These are phyloP conservation scores for Lamprotornis superbus DNA, from an alignment of 2,113 vertebrate genomes.

Conservation along the genomic window DNA sequence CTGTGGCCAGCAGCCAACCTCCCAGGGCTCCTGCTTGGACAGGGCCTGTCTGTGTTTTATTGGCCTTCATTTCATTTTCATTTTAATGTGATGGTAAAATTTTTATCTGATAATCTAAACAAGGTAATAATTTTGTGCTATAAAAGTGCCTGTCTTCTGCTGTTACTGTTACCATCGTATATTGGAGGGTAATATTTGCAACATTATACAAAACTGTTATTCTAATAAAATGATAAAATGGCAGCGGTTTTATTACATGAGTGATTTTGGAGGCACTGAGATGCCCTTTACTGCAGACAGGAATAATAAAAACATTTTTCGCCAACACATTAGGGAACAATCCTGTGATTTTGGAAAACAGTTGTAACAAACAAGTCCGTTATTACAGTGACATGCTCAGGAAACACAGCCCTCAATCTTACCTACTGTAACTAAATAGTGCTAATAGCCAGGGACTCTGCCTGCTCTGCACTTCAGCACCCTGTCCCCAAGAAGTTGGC, in stretches of 20 bases:
- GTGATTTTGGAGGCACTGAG: constrained; percentile 47
- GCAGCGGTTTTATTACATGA: constrained; percentile 51
- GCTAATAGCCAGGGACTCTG: constrained; percentile 7
- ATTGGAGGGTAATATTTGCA: background rate
- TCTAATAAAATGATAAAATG: constrained; percentile 59
- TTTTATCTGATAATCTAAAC: constrained; percentile 58
- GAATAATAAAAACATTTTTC: constrained; percentile 57
- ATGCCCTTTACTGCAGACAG: constrained; percentile 33
- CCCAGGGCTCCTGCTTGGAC: background rate
- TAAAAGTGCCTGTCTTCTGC: constrained; percentile 31
- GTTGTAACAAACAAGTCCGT: constrained; percentile 13
- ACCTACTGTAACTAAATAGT: background rate
- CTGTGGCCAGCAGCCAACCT: background rate
- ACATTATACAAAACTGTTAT: constrained; percentile 34
- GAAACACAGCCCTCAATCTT: background rate
- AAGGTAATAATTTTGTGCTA: constrained; percentile 9
- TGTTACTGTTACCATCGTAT: background rate
- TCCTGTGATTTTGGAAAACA: constrained; percentile 2
- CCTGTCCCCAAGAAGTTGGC: background rate
- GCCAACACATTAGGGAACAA: constrained; percentile 25
- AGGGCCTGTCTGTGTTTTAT: background rate
- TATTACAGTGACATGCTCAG: background rate
- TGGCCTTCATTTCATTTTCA: constrained; percentile 18
- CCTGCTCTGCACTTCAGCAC: background rate
- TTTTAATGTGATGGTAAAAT: constrained; percentile 27